phyloP scores from a whole-genome alignment of 2,113 vertebrate species.

The Oncorhynchus tshawytscha region DNA sequence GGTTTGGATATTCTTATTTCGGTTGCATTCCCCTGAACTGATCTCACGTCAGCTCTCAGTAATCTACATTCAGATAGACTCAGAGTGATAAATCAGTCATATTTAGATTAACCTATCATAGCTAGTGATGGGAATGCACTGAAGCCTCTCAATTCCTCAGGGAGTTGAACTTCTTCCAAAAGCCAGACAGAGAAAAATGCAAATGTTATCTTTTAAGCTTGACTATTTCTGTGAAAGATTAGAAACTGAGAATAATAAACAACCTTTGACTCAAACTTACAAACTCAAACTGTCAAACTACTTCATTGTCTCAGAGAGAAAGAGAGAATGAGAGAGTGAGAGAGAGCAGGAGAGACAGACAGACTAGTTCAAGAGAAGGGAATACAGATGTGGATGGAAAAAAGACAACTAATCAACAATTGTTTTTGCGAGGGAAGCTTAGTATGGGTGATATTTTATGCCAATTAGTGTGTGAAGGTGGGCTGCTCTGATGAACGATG shows the following conservation, averaged over 20 bases:
- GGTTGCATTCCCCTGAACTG: conserved; percentile 43
- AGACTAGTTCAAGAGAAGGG: conserved; percentile 41
- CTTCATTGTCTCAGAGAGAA: not conserved
- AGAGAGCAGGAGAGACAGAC: conserved; percentile 13
- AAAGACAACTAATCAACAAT: conserved; percentile 57
- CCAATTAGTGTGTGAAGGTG: conserved; percentile 76
- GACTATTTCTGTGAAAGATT: not conserved
- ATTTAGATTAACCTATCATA: not conserved
- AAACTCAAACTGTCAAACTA: conserved; percentile 1
- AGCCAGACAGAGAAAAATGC: not conserved
- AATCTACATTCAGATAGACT: not conserved
- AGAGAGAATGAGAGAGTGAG: conserved; percentile 14
- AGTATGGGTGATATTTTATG: conserved; percentile 79
- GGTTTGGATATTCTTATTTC: conserved; percentile 50
- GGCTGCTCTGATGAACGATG: conserved; percentile 71
- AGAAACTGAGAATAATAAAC: not conserved
- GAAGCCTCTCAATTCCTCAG: not conserved
- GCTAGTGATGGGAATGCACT: not conserved
- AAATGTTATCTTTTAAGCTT: not conserved
- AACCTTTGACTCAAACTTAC: not conserved
- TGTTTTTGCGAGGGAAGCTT: conserved; percentile 60
- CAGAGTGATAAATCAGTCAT: not conserved
- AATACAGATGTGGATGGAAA: not conserved
- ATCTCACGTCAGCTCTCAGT: conserved; percentile 5
- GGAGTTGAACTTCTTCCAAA: not conserved